These are phyloP conservation scores for Dunckerocampus dactyliophorus DNA, from an alignment of 2,113 vertebrate genomes.

Conservation along the genomic window DNA sequence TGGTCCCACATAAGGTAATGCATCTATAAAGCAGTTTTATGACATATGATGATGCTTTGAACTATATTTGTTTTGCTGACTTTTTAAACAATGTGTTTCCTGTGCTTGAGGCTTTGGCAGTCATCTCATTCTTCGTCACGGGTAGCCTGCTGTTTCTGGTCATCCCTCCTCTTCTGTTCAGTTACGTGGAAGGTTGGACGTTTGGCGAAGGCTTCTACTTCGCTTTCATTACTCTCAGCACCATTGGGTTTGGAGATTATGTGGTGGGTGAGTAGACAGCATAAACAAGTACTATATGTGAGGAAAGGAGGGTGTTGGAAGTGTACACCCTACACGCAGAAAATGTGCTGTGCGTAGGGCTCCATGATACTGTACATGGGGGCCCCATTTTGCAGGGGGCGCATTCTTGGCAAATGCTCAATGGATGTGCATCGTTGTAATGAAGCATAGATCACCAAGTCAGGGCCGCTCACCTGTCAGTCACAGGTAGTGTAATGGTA, in stretches of 20 bases:
- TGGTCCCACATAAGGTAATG: slow-evolving; percentile 76
- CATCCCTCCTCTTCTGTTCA: slow-evolving; percentile 85
- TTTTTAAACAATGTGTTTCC: background rate
- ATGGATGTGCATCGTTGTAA: background rate
- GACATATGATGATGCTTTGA: too few species aligned
- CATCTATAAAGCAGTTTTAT: background rate
- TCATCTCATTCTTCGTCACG: slow-evolving; percentile 74
- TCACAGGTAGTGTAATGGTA: too few species aligned
- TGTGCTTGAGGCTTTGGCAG: slow-evolving; percentile 69
- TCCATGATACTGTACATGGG: too few species aligned
- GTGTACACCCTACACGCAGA: too few species aligned
- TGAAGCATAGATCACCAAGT: too few species aligned
- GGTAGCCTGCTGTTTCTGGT: slow-evolving; percentile 83
- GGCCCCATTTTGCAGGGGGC: too few species aligned
- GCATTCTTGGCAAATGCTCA: background rate
- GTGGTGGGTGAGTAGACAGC: slow-evolving; percentile 78
- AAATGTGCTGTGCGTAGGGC: too few species aligned
- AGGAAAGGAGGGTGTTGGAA: background rate
- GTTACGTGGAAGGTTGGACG: slow-evolving; percentile 86
- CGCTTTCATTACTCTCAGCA: slow-evolving; percentile 90
- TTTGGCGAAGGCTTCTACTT: slow-evolving; percentile 86
- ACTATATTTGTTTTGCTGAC: background rate
- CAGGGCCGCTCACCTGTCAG: too few species aligned
- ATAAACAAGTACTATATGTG: slow-evolving; percentile 22
- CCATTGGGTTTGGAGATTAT: slow-evolving; percentile 90